Evolutionary conservation across 2,113 vertebrate genomes (phyloP), one percentile per base, ranked within the genome.

Genomic region (Salvelinus fontinalis): DNA sequence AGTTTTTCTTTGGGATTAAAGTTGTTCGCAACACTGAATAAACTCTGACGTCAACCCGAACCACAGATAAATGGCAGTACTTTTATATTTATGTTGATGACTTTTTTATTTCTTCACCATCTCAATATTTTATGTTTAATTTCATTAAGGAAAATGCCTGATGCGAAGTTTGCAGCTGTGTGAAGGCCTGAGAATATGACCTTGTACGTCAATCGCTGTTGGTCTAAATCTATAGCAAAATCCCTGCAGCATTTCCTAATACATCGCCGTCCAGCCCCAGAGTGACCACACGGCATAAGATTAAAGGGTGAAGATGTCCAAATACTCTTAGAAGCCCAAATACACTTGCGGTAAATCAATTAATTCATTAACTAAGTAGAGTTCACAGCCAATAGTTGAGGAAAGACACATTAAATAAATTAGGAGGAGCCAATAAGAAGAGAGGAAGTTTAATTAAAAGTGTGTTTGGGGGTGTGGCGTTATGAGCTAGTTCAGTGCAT

Each of bases 371-470:
- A 92, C 89, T 93, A 92, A 93, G 90, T 92, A 90, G 90, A 90
- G 92, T 89, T 92, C 84, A 91, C 84, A 86, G 91, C 87, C 89
- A 89, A 88, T 87, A 89, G 86, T 80, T 62, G 78, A 79, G 79
- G 74, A 75, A 86, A 94, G 91, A 90, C 94, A 95, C 95, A 96
- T 96, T 87, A 95, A 98, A 98, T 98, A 97, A 97, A 98, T 99
- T 96, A 96, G 91, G 81, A 6, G 66, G 79, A 90, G 94, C 94
- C 96, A 96, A 97, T 96, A 96, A 95, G 92, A 95, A 89, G 91
- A 97, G 95, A 95, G 90, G 85, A 92, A 92, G 92, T 95, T 96
- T 98, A 97, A 99, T 99, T 97, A 97, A 95, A 94, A 91, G 81
- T 84, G 73, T 75, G 72, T 72, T 85, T 80, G 59, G 66, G 20